Evolutionary conservation across 1,140 invertebrate genomes (phyloP).

Genomic region (Drosophila ambigua): DNA sequence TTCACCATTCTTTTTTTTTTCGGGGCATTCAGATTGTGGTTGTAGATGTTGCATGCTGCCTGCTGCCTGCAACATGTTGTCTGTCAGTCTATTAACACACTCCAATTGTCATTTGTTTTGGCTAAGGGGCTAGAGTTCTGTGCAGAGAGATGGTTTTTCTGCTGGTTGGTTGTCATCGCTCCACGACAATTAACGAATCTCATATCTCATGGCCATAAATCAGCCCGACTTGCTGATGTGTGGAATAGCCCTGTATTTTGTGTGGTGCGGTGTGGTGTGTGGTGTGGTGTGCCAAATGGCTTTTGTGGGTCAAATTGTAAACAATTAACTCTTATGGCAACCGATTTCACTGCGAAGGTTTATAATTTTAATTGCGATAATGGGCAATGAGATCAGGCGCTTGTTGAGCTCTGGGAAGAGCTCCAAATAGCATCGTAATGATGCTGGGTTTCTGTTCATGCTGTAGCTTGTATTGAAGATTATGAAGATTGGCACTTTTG

Average conservation of each 20-base stretch:
- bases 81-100: slow-evolving; percentile 64
- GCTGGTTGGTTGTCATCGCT: slow-evolving; percentile 29
- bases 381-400: slow-evolving; percentile 39
- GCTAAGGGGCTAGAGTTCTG: slow-evolving; percentile 44
- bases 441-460: background rate
- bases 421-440: slow-evolving; percentile 22
- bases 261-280: slow-evolving; percentile 19
- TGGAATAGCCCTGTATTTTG: slow-evolving; percentile 25
- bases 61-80: slow-evolving; percentile 43
- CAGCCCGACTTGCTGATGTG: slow-evolving; percentile 40
- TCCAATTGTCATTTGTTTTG: slow-evolving; percentile 78
- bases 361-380: slow-evolving; percentile 39
- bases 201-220: slow-evolving; percentile 63
- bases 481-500: background rate
- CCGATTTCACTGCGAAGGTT: slow-evolving; percentile 38
- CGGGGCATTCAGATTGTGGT: slow-evolving; percentile 16
- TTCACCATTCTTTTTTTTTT: background rate
- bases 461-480: background rate
- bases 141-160: slow-evolving; percentile 12
- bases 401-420: slow-evolving; percentile 17
- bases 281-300: slow-evolving; percentile 47
- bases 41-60: slow-evolving; percentile 38
- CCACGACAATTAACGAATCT: slow-evolving; percentile 67
- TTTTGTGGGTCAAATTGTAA: slow-evolving; percentile 49
- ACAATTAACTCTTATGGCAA: slow-evolving; percentile 54